phyloP scores from a whole-genome alignment of 2,113 vertebrate genomes.

The Hippolais icterina region DNA sequence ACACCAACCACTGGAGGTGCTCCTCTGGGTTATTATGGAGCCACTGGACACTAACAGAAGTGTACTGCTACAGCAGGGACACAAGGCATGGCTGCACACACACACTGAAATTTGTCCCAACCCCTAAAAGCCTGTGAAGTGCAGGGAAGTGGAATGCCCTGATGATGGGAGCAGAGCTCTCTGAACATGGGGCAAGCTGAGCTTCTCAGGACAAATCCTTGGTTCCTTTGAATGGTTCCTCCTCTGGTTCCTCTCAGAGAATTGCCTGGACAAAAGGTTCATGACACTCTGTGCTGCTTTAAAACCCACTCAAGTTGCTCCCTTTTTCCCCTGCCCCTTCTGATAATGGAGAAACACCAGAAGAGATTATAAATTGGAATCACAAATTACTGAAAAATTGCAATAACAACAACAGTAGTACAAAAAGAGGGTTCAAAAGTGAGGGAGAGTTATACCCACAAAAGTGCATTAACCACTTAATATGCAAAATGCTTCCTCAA shows the following conservation, averaged over 20 bases:
- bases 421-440: not conserved
- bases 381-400: not conserved
- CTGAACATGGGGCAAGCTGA: not conserved
- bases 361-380: not conserved
- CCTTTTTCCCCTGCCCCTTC: not conserved
- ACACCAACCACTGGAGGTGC: fast-evolving
- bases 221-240: not conserved
- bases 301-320: not conserved
- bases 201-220: not conserved
- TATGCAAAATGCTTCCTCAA: not conserved
- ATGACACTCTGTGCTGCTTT: not conserved
- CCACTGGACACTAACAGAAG: not conserved
- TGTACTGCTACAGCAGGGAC: not conserved
- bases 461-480: not conserved
- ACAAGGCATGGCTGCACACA: not conserved
- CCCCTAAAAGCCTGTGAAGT: not conserved
- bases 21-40: not conserved
- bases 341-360: not conserved
- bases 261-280: not conserved
- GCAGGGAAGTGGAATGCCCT: not conserved
- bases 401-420: not conserved
- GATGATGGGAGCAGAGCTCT: not conserved
- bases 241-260: not conserved
- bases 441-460: not conserved
- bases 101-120: not conserved